Evolutionary conservation across 2,888 invertebrate genomes (phyloP).

Genomic region (Clunio marinus): DNA sequence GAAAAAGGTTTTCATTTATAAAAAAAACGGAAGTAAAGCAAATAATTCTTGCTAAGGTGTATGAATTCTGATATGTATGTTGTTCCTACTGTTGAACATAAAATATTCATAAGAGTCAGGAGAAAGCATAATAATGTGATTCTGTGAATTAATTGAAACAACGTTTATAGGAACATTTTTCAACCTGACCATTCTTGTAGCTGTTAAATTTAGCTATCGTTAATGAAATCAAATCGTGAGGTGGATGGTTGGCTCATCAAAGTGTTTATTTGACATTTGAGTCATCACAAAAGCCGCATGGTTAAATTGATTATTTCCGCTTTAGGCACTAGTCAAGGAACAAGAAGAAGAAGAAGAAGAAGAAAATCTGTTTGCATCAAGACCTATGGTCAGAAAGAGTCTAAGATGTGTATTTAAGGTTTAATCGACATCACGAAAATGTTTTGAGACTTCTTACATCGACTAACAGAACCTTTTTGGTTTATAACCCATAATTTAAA

Average conservation of each 20-base stretch:
- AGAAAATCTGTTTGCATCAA: neutral
- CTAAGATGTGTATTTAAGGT: conserved; percentile 14
- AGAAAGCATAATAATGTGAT: too few relatives aligned
- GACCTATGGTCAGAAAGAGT: conserved; percentile 4
- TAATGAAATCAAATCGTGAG: conserved; percentile 31
- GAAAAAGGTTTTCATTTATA: neutral
- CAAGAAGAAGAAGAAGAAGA: neutral
- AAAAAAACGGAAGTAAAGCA: too few relatives aligned
- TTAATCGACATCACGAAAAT: conserved; percentile 30
- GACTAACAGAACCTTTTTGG: conserved; percentile 10
- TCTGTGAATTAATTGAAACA: conserved; percentile 28
- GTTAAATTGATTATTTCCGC: conserved; percentile 38
- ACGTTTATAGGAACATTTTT: conserved; percentile 25
- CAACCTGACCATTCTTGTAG: conserved; percentile 19
- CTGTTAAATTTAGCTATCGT: neutral
- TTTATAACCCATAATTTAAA: conserved; percentile 36
- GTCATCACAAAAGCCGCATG: conserved; percentile 33
- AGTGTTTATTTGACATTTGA: conserved; percentile 27
- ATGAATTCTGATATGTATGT: too few relatives aligned
- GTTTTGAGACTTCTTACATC: conserved; percentile 11
- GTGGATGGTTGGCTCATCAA: conserved; percentile 27
- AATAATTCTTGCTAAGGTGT: too few relatives aligned
- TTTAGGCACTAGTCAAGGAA: neutral
- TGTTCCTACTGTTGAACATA: too few relatives aligned
- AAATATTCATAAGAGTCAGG: too few relatives aligned